A percentile compares a stretch with the other conserved stretches of the same genome.
These are phyloP conservation scores for Podarcis cretensis DNA, from an alignment of 2,113 vertebrate species.

Conservation along the genomic window DNA sequence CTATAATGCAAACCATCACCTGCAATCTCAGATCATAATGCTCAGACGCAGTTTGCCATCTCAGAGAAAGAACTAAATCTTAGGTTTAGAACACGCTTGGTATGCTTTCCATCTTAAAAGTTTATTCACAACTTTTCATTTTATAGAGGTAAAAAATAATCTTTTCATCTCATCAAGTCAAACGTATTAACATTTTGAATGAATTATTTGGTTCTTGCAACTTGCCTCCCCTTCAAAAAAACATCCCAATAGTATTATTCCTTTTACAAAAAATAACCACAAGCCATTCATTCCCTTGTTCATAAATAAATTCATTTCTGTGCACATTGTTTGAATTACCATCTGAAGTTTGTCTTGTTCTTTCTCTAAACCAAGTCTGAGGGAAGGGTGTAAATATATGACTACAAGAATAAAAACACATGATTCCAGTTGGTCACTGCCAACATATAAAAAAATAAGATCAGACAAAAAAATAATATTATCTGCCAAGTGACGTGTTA, in stretches of 20 bases:
- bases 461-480: conserved; percentile 62
- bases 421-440: conserved; percentile 62
- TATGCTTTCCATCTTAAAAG: conserved; percentile 49
- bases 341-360: conserved; percentile 75
- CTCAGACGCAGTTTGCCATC: not conserved
- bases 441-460: conserved; percentile 60
- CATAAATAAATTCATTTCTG: conserved; percentile 68
- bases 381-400: conserved; percentile 64
- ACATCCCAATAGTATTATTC: conserved; percentile 73
- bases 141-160: conserved; percentile 64
- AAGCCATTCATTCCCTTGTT: conserved; percentile 67
- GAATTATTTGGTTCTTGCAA: not conserved
- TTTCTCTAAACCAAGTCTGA: conserved; percentile 74
- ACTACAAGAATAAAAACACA: conserved; percentile 77
- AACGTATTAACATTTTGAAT: conserved; percentile 48
- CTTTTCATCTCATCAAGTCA: conserved; percentile 68
- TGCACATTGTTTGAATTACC: conserved; percentile 82
- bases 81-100: conserved; percentile 38
- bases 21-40: not conserved
- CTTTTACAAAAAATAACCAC: conserved; percentile 52
- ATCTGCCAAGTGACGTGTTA: conserved; percentile 70
- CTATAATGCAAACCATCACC: not conserved
- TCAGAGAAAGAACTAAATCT: conserved; percentile 26
- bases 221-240: conserved; percentile 62
- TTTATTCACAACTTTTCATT: conserved; percentile 65